Conservation (phyloP, 2,113 vertebrate genomes). For the Diphyllodes magnificus region DNA sequence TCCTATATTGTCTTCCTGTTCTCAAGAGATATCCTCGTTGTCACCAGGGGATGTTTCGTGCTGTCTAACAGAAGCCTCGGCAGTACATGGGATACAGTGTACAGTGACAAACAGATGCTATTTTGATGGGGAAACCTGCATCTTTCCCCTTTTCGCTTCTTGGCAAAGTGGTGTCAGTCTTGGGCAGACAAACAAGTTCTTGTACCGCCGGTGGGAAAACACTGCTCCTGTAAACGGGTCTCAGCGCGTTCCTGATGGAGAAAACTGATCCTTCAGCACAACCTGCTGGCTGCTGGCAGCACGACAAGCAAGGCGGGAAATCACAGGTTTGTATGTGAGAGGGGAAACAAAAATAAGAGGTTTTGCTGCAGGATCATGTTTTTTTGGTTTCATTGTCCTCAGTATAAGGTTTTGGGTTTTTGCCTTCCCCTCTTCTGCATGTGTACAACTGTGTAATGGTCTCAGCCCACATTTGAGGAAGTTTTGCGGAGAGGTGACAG, state of each 20-base stretch:
- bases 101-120: not conserved
- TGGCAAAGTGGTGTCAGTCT: not conserved
- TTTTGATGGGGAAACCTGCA: not conserved
- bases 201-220: not conserved
- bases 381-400: not conserved
- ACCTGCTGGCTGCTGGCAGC: conserved; percentile 4
- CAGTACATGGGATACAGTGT: not conserved
- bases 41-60: not conserved
- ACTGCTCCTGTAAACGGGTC: not conserved
- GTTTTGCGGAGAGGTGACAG: not conserved
- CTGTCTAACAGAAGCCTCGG: not conserved
- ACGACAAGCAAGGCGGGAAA: not conserved
- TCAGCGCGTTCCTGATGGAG: not conserved
- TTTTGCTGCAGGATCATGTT: not conserved
- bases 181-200: not conserved
- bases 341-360: not conserved
- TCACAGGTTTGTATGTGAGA: fast-evolving
- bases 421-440: not conserved
- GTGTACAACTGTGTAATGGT: not conserved
- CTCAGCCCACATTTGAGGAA: not conserved
- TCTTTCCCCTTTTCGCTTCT: not conserved
- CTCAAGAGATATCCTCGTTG: not conserved
- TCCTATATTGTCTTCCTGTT: not conserved
- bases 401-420: not conserved
- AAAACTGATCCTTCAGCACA: conserved; percentile 19